Evolutionary conservation across 2,888 invertebrate genomes (phyloP).

Genomic region (Molanna angustata): DNA sequence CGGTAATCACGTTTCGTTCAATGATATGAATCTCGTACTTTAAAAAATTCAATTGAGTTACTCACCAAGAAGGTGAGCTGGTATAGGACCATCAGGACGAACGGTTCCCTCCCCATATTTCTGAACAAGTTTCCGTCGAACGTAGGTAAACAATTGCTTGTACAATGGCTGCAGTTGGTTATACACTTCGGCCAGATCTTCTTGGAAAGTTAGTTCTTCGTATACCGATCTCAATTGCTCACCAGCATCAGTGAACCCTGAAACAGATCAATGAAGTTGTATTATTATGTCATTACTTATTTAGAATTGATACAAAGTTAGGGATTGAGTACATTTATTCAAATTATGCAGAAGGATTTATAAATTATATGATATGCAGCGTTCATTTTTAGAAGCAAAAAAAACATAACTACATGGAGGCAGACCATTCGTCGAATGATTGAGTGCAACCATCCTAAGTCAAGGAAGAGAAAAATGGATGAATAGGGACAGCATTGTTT

Average conservation of each 20-base stretch:
- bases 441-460: too few relatives aligned
- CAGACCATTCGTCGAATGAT: too few relatives aligned
- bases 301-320: too few relatives aligned
- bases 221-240: slow-evolving; percentile 76
- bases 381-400: too few relatives aligned
- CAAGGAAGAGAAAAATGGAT: too few relatives aligned
- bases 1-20: not conserved
- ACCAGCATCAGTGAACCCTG: slow-evolving; percentile 76
- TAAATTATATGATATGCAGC: too few relatives aligned
- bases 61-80: slow-evolving; percentile 73
- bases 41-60: not conserved
- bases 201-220: slow-evolving; percentile 66
- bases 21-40: not conserved
- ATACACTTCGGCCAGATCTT: slow-evolving; percentile 57
- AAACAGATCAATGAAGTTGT: too few relatives aligned
- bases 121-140: slow-evolving; percentile 63
- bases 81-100: slow-evolving; percentile 71
- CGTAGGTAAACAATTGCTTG: slow-evolving; percentile 80
- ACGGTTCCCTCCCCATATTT: slow-evolving; percentile 61
- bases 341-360: too few relatives aligned
- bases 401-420: too few relatives aligned
- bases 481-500: too few relatives aligned
- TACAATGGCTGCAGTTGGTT: slow-evolving; percentile 70
- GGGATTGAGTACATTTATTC: too few relatives aligned
- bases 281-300: too few relatives aligned